Conservation (phyloP, 2,888 invertebrate species). For the Timema cristinae region DNA sequence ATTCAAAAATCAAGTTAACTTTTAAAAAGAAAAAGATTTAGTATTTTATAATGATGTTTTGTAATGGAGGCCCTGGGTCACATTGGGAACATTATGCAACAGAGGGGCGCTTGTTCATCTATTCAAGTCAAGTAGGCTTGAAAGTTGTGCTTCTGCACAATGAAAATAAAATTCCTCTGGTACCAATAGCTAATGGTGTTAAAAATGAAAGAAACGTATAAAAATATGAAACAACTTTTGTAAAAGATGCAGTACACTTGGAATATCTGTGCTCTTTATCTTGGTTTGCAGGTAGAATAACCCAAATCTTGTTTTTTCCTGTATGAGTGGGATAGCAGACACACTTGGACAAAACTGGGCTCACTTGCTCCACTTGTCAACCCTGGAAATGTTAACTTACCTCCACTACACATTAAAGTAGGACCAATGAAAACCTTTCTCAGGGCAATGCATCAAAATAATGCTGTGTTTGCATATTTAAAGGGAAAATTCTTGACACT, state of each 20-base stretch:
- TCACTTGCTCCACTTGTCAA: neutral
- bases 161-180: neutral
- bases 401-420: neutral
- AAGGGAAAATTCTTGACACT: neutral
- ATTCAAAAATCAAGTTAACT: too few species aligned
- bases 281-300: neutral
- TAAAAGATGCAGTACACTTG: constrained; percentile 1
- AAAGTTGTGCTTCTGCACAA: constrained; percentile 10
- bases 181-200: neutral
- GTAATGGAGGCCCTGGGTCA: constrained; percentile 8
- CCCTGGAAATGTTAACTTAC: constrained; percentile 1
- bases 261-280: neutral
- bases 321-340: neutral
- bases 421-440: neutral
- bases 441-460: neutral
- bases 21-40: neutral
- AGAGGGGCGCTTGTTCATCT: constrained; percentile 11
- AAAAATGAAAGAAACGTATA: constrained; percentile 7
- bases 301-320: neutral
- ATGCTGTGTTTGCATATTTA: neutral
- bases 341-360: neutral
- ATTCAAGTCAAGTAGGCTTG: constrained; percentile 7
- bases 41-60: constrained; percentile 6
- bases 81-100: constrained; percentile 5
- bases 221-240: constrained; percentile 1